Percentiles rank a stretch among this genome's conserved stretches.
These are phyloP conservation scores for Maniola hyperantus DNA, from an alignment of 2,888 invertebrate genomes.

Conservation along the genomic window DNA sequence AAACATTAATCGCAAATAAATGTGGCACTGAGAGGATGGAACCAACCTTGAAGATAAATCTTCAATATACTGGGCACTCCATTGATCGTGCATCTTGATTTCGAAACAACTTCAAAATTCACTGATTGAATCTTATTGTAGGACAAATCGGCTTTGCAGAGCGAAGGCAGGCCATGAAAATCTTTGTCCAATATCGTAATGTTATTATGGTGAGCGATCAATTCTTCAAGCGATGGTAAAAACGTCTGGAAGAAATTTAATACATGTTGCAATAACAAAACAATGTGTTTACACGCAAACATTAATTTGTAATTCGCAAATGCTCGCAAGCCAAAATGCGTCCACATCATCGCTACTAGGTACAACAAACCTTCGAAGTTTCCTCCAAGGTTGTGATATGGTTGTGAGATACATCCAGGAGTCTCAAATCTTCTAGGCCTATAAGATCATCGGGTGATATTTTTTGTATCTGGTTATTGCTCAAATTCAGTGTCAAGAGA, in stretches of 20 bases:
- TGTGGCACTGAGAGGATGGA: constrained; percentile 4
- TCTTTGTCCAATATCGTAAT: constrained; percentile 89
- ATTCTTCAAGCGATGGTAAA: constrained; percentile 88
- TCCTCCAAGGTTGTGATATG: constrained; percentile 89
- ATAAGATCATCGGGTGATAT: constrained; percentile 90
- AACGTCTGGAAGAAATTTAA: constrained; percentile 84
- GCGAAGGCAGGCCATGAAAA: constrained; percentile 90
- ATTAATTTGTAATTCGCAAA: constrained; percentile 35
- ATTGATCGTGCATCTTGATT: constrained; percentile 90
- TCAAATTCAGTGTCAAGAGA: constrained; percentile 87
- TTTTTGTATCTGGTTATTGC: constrained; percentile 88
- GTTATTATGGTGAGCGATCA: constrained; percentile 90
- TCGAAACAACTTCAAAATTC: constrained; percentile 89
- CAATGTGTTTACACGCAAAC: constrained; percentile 43
- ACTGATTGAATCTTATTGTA: constrained; percentile 89
- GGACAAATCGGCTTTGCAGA: constrained; percentile 91
- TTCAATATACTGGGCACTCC: constrained; percentile 90
- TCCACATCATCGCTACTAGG: constrained; percentile 7
- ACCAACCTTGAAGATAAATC: constrained; percentile 90
- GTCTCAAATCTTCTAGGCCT: constrained; percentile 87
- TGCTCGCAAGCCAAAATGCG: constrained; percentile 43
- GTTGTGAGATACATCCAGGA: constrained; percentile 91
- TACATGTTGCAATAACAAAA: constrained; percentile 17
- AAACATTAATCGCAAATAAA: not conserved
- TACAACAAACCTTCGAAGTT: constrained; percentile 88